phyloP scores from a whole-genome alignment of 35 echinoderm and acorn worm genomes.

The Anneissia japonica region DNA sequence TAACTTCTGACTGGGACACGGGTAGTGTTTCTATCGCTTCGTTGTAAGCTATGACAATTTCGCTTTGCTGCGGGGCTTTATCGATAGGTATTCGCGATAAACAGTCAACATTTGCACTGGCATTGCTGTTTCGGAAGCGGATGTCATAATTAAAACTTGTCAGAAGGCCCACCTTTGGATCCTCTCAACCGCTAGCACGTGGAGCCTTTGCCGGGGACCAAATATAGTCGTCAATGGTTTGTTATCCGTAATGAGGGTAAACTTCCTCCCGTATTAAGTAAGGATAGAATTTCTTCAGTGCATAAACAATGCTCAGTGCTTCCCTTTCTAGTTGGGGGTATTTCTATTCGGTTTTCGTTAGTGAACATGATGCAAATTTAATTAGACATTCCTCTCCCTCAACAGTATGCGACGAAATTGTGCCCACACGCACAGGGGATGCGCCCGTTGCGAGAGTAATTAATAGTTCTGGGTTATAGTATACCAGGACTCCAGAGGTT shows the following conservation, averaged over 20 bases:
- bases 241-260: conserved; percentile 39
- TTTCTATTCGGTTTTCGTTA: conserved; percentile 26
- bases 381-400: conserved; percentile 37
- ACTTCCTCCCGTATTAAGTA: conserved; percentile 18
- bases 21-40: neutral
- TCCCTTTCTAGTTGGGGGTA: conserved; percentile 29
- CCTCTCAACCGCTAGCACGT: conserved; percentile 15
- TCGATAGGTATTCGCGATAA: conserved; percentile 4
- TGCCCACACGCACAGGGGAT: conserved; percentile 18
- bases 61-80: too few species aligned
- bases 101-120: conserved; percentile 37
- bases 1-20: neutral
- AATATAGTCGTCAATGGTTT: conserved; percentile 29
- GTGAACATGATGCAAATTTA: conserved; percentile 34
- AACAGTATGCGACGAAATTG: conserved; percentile 27
- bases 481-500: conserved; percentile 23
- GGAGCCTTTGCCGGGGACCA: conserved; percentile 28
- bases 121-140: conserved; percentile 17
- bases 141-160: conserved; percentile 44
- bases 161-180: conserved; percentile 40
- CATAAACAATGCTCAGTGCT: conserved; percentile 34
- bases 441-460: conserved; percentile 33
- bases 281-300: conserved; percentile 32
- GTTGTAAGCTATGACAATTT: too few species aligned
- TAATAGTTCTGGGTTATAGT: conserved; percentile 35